Evolutionary conservation across 2,113 vertebrate genomes (phyloP), one percentile per base, ranked within the genome.

Genomic region (Cebidichthys violaceus): DNA sequence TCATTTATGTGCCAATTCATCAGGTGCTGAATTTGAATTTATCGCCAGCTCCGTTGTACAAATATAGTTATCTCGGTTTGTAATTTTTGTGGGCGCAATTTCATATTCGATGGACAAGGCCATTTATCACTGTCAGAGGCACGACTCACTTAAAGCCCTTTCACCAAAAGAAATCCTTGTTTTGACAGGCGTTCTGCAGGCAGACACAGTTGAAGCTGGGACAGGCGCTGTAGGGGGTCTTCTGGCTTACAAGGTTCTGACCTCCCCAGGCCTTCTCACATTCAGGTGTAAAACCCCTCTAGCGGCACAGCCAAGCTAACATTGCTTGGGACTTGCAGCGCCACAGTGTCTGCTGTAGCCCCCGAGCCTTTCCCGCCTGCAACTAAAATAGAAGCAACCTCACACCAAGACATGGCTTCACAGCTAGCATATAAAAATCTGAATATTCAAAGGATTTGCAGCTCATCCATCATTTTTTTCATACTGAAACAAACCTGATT

Each of bases 71-170:
- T 96, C 95, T 95, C 82, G 70, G 88, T 91, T 95, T 96, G 92
- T 96, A 96, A 95, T 96, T 95, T 92, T 74, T 81, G 68, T 59
- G 93, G 94, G 89, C 70, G 85, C 84, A 91, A 95, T 96, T 95
- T 96, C 95, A 96, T 94, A 95, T 89, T 96, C 92, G 79, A 92
- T 95, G 96, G 94, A 95, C 94, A 59, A 86, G 96, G 95, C 94
- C 96, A 97, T 99, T 97, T 96, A 97, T 97, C 97, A 98, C 95
- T 95, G 94, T 94, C 93, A 96, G 87, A 95, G 94, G 95, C 94
- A 95, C 88, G 93, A 75, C 94, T 95, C 95, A 66, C 84, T 96
- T 95, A 94, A 92, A 96, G 96, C 95, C 93, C 95, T 79, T 60
- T 74, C 89, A 77, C 75, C 70, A 27, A 78, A 92, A 90, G 77